Evolutionary conservation across 2,888 invertebrate species (phyloP).

Genomic region (Ectropis crepuscularia): DNA sequence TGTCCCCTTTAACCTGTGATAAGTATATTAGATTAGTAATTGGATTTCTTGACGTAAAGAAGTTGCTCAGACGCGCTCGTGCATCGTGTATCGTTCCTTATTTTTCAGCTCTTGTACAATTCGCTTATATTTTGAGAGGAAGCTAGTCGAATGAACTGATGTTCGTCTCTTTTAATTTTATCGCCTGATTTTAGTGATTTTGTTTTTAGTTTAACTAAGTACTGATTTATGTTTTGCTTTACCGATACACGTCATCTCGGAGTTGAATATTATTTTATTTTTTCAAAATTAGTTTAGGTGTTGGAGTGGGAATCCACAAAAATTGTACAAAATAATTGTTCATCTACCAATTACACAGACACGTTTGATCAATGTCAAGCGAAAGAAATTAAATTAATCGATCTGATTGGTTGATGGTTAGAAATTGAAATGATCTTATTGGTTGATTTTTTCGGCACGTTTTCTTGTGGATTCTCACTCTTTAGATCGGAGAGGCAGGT

Average conservation of each 20-base stretch:
- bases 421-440: no score
- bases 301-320: neutral
- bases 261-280: slow-evolving; percentile 17
- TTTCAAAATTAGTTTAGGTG: slow-evolving; percentile 29
- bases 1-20: slow-evolving; percentile 85
- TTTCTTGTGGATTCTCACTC: no score
- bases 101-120: slow-evolving; percentile 67
- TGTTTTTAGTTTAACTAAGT: slow-evolving; percentile 48
- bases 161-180: slow-evolving; percentile 64
- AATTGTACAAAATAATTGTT: no score
- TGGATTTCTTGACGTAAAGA: slow-evolving; percentile 77
- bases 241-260: slow-evolving; percentile 38
- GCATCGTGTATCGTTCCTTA: slow-evolving; percentile 78
- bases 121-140: slow-evolving; percentile 66
- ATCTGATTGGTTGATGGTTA: no score
- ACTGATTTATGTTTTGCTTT: slow-evolving; percentile 53
- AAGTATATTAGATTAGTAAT: slow-evolving; percentile 80
- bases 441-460: no score
- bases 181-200: slow-evolving; percentile 64
- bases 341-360: no score
- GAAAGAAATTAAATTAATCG: no score
- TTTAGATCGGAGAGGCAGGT: slow-evolving; percentile 44
- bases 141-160: slow-evolving; percentile 67
- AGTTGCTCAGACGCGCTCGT: slow-evolving; percentile 71
- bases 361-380: no score